These are phyloP conservation scores for Romanogobio albipinnatus DNA, from an alignment of 2,113 vertebrate species.

Conservation along the genomic window DNA sequence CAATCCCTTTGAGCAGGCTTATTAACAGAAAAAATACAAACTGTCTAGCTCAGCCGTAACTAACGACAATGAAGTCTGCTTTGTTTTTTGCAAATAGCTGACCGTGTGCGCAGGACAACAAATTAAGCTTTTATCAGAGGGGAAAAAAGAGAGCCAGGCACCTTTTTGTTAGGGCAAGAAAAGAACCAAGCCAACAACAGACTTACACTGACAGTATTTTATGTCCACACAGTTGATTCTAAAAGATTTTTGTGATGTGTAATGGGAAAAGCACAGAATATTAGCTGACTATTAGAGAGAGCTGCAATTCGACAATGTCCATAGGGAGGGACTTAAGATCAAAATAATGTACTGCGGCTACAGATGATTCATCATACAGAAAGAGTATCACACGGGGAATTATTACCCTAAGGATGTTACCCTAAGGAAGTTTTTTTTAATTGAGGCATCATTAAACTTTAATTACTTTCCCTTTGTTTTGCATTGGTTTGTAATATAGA, in stretches of 20 bases:
- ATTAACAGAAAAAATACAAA: conserved; percentile 24
- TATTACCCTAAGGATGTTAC: neutral
- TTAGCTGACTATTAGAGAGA: conserved; percentile 28
- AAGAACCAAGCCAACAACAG: conserved; percentile 31
- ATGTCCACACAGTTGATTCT: conserved; percentile 42
- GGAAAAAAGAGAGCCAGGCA: neutral
- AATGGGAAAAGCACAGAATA: conserved; percentile 40
- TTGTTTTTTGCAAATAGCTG: conserved; percentile 16
- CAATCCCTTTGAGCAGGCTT: conserved; percentile 2
- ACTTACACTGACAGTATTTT: conserved; percentile 47
- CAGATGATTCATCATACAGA: conserved; percentile 24
- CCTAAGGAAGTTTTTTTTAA: conserved; percentile 9
- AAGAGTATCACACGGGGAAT: conserved; percentile 8
- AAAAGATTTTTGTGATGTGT: conserved; percentile 50
- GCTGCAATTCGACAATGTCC: conserved; percentile 29
- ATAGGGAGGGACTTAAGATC: conserved; percentile 16
- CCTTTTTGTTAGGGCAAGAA: conserved; percentile 28
- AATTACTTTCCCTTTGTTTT: conserved; percentile 13
- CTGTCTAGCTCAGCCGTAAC: conserved; percentile 18
- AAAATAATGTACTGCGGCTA: neutral
- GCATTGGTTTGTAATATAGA: neutral
- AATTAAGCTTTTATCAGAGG: conserved; percentile 27
- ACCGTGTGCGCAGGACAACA: conserved; percentile 8
- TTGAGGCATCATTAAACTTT: conserved; percentile 11
- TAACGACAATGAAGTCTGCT: neutral